Base-by-base conservation (phyloP, 2,113 vertebrate species). In the Amphilophus citrinellus region DNA sequence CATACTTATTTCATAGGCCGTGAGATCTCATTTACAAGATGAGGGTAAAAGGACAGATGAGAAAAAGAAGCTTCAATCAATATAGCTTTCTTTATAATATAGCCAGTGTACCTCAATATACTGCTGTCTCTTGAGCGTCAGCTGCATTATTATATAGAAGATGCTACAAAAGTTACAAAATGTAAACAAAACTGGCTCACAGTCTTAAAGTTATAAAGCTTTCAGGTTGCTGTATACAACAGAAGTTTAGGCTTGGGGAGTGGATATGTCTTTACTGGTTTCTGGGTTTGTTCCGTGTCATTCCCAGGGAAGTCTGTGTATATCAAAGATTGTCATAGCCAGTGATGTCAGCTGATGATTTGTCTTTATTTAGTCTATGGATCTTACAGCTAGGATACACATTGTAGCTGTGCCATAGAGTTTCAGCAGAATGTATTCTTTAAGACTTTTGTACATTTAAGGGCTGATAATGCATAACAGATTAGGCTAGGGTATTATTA, bases 11-110 rank as follows among this genome's bases (percentile, higher is more conserved):
- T 82, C 15, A 61, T 56, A 60, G 63, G 4, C 18, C 79, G 86
- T 78, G 59, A 68, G 61, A 13, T 30, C 11, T 79, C 2, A 10
- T 73, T 61, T 27, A 39, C 39, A 50, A 30, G 18, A 53, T 4
- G 39, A 84, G 79, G 83, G 68, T 50, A 78, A 57, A 78, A 68
- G 78, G 22, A 80, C 65, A 61, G 4, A 53, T 20, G 10, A 68
- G 17, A 27, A 39, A 47, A 18, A 47, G 17, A 44, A 73, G 73
- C 68, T 80, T 24, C 24, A 61, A 37, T 65, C 44, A 56, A 22
- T 79, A 62, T 24, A 37, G 44, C 30, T 63, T 77, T 42, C 15
- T 73, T 53, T 60, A 8, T n/a, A 75, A 57, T 63, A 53, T 50
- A 18, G 32, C 56, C 59, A n/a, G 22, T 15, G 10, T 77, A 24